Conservation (phyloP, 2,797 vertebrate species). For the Pseudochaenichthys georgianus region DNA sequence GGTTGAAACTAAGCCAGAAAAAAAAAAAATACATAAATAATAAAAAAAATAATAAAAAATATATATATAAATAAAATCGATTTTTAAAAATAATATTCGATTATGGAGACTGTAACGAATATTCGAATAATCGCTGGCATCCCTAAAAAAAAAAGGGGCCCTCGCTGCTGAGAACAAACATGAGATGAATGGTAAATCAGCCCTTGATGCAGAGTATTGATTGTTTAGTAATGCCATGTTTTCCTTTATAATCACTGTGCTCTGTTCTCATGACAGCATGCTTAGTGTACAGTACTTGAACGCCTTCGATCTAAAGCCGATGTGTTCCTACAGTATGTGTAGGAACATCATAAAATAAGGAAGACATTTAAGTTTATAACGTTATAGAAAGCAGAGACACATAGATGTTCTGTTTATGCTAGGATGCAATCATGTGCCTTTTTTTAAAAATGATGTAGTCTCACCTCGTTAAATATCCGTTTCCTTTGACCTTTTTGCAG, state of each 20-base stretch:
- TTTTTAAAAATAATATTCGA: too few relatives aligned
- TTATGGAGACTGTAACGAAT: too few relatives aligned
- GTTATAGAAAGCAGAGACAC: neutral
- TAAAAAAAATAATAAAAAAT: too few relatives aligned
- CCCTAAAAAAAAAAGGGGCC: constrained; percentile 26
- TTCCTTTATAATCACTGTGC: constrained; percentile 19
- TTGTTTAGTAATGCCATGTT: constrained; percentile 34
- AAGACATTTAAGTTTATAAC: neutral
- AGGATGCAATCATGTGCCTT: neutral
- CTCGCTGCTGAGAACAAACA: constrained; percentile 32
- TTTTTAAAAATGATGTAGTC: neutral
- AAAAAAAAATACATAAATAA: too few relatives aligned
- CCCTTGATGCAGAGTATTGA: constrained; percentile 39
- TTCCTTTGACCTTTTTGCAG: neutral
- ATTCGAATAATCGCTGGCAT: too few relatives aligned
- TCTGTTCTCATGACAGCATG: constrained; percentile 23
- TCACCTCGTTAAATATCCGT: neutral
- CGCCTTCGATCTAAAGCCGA: neutral
- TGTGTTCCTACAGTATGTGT: neutral
- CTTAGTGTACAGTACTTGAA: constrained; percentile 15
- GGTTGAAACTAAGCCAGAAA: too few relatives aligned
- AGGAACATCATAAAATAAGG: neutral
- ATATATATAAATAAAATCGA: too few relatives aligned
- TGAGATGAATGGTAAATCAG: constrained; percentile 53
- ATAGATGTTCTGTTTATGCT: neutral